These are phyloP conservation scores for Acronicta psi DNA, from an alignment of 2,888 invertebrate species.

Conservation along the genomic window DNA sequence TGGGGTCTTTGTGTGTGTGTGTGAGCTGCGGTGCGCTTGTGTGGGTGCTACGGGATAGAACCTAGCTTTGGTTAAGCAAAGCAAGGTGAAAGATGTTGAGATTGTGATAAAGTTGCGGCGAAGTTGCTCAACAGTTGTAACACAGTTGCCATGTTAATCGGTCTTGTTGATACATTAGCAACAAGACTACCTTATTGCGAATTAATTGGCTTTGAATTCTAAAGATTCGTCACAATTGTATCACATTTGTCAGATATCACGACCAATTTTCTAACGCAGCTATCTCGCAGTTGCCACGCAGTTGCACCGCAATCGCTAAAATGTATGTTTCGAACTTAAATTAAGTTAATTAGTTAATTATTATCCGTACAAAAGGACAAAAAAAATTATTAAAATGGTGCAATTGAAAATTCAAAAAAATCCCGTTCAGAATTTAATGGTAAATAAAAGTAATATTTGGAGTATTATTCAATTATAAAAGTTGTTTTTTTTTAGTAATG, in stretches of 20 bases:
- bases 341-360: constrained; percentile 39
- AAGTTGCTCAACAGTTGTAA: constrained; percentile 19
- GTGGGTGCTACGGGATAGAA: constrained; percentile 12
- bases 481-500: constrained; percentile 47
- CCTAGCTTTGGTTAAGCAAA: constrained; percentile 27
- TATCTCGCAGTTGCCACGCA: constrained; percentile 17
- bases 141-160: neutral
- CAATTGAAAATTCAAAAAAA: constrained; percentile 54
- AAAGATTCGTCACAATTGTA: neutral
- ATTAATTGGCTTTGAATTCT: neutral
- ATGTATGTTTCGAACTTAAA: constrained; percentile 44
- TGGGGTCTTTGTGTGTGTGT: constrained; percentile 30
- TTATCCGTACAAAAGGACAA: constrained; percentile 39
- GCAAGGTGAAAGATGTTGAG: constrained; percentile 1
- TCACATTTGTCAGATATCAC: constrained; percentile 16
- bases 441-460: constrained; percentile 48
- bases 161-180: constrained; percentile 4
- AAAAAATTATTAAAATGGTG: constrained; percentile 55
- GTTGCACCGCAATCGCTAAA: constrained; percentile 21
- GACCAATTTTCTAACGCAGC: constrained; percentile 29
- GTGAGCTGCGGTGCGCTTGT: constrained; percentile 19
- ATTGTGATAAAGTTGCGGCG: constrained; percentile 12
- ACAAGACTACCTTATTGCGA: neutral
- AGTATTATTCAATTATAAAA: constrained; percentile 45
- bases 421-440: constrained; percentile 32